Evolutionary conservation across 2,797 vertebrate genomes (phyloP), one percentile per base, ranked within the genome.

Genomic region (Coranthus polyacanthus): DNA sequence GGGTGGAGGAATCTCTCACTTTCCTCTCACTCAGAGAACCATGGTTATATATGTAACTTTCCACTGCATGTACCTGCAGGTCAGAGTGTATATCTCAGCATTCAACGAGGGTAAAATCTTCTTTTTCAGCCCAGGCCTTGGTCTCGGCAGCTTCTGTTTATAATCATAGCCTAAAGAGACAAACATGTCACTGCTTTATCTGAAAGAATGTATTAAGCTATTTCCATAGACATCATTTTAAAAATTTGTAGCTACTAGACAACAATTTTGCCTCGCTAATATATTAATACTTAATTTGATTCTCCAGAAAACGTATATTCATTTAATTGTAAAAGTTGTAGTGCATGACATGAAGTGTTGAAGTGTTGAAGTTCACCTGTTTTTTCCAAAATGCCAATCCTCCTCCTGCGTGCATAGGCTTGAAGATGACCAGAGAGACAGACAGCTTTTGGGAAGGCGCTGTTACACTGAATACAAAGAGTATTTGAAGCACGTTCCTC

Each of bases 1-100:
- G 41, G 7, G 8, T 12, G 41, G 26, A 34, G 12, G 43, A 38
- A 21, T 3, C n/a, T 41, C 32, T 60, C 10, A 17, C n/a, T 44
- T 39, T 17, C 18, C 24, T 52, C 20, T 32, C 8, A 9, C 20
- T 41, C 2, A 45, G 16, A 68, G 32, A n/a, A n/a, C n/a, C n/a
- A n/a, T n/a, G n/a, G 37, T 38, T 70, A 62, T 24, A 39, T 17
- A 6, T 8, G 36, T 47, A 57, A 58, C 47, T 22, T 58, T 70
- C 12, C 3, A 11, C 4, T 67, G 11, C 5, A 34, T 63, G 41
- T 94, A 98, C 96, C 97, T 98, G 96, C 97, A 98, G 91, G 95
- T 94, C 87, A 98, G 93, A 86, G 95, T 96, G 94, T 97, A 97
- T 90, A 95, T 95, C 92, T 97, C 93, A 82, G 95, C 90, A 79